Evolutionary conservation across 2,113 vertebrate species (phyloP).

Genomic region (Oncorhynchus clarkii): DNA sequence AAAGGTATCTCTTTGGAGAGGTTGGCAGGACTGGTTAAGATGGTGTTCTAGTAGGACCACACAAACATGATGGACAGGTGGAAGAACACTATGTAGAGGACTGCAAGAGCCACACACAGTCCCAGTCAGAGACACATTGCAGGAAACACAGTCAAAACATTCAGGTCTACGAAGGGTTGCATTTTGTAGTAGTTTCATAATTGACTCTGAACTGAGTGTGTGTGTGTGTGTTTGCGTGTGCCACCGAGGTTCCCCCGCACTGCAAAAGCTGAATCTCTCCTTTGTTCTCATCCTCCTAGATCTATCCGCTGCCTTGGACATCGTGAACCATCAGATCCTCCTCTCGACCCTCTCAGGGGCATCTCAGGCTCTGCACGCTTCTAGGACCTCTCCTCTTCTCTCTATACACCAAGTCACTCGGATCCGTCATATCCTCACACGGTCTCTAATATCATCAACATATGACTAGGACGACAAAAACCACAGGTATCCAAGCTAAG

Average conservation of each 20-base stretch:
- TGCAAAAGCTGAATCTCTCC: no score
- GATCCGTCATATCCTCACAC: conserved; percentile 29
- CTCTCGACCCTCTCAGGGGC: no score
- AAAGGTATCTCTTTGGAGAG: conserved; percentile 90
- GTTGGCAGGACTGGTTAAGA: conserved; percentile 86
- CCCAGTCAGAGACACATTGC: background rate
- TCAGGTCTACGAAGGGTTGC: no score
- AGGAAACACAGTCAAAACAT: background rate
- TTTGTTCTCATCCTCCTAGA: no score
- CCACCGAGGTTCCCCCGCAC: no score
- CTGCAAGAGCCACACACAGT: conserved; percentile 73
- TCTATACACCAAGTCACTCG: background rate
- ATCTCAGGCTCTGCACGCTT: no score
- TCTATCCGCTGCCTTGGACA: no score
- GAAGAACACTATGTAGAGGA: conserved; percentile 93
- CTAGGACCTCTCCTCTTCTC: no score
- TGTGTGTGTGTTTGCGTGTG: no score
- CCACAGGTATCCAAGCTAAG: conserved; percentile 91
- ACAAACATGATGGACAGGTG: conserved; percentile 94
- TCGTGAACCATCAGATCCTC: no score
- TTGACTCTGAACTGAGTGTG: no score
- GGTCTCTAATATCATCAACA: conserved; percentile 74
- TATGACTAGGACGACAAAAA: conserved; percentile 90
- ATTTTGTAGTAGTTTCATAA: background rate
- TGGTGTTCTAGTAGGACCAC: conserved; percentile 98